These are phyloP conservation scores for Osmoderma eremita DNA, from an alignment of 2,888 invertebrate species.

Conservation along the genomic window DNA sequence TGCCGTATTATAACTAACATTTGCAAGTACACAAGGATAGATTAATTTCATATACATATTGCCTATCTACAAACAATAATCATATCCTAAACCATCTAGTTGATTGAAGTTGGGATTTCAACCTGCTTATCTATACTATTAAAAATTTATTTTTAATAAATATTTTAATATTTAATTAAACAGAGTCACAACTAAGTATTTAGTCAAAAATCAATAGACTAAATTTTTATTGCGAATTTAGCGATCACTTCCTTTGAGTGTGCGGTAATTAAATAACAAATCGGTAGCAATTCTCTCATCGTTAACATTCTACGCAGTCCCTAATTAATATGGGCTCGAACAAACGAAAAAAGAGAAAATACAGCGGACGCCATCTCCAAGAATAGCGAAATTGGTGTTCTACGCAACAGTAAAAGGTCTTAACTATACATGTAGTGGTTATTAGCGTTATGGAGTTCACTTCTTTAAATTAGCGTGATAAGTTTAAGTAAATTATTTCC, in stretches of 20 bases:
- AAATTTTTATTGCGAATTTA: slow-evolving; percentile 9
- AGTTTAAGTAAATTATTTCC: slow-evolving; percentile 20
- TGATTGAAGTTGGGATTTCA: too few relatives aligned
- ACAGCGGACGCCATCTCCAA: background rate
- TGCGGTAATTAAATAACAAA: slow-evolving; percentile 25
- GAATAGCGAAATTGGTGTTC: slow-evolving; percentile 12
- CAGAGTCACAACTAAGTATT: too few relatives aligned
- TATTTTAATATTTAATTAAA: too few relatives aligned
- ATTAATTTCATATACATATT: too few relatives aligned
- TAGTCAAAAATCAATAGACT: too few relatives aligned
- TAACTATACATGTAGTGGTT: slow-evolving; percentile 22
- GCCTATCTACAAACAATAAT: too few relatives aligned
- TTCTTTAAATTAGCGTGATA: slow-evolving; percentile 25
- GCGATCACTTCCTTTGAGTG: slow-evolving; percentile 15
- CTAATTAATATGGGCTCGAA: slow-evolving; percentile 15
- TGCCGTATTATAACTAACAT: too few relatives aligned
- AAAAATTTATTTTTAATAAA: too few relatives aligned
- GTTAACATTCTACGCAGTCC: slow-evolving; percentile 13
- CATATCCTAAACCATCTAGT: too few relatives aligned
- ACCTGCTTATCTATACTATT: too few relatives aligned
- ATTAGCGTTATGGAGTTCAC: slow-evolving; percentile 18
- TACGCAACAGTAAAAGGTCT: slow-evolving; percentile 19
- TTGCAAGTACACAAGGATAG: too few relatives aligned
- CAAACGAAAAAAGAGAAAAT: slow-evolving; percentile 18
- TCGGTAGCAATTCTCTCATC: slow-evolving; percentile 21